phyloP scores from a whole-genome alignment of 2,113 vertebrate genomes.

The Zonotrichia leucophrys region DNA sequence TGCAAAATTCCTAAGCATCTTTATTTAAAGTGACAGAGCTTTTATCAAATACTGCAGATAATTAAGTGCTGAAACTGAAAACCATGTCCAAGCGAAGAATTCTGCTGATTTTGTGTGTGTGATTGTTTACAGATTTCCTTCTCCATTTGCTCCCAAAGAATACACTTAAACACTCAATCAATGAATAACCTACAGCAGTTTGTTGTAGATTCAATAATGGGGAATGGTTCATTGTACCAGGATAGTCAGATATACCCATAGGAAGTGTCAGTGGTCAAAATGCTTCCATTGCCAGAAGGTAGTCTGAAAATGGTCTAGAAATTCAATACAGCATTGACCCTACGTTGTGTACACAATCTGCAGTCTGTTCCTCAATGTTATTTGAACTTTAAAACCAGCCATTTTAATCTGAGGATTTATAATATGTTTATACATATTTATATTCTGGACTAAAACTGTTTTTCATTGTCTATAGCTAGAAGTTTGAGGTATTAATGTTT shows the following conservation, averaged over 20 bases:
- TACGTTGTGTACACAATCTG: conserved; percentile 80
- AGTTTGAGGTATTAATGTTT: not conserved
- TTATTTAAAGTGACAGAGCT: conserved; percentile 45
- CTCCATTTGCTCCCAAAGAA: conserved; percentile 81
- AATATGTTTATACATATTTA: not conserved
- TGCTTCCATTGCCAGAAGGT: conserved; percentile 99
- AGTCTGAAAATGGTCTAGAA: conserved; percentile 95
- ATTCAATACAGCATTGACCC: conserved; percentile 97
- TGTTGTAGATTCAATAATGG: conserved; percentile 87
- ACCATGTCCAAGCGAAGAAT: conserved; percentile 48
- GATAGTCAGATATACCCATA: conserved; percentile 95
- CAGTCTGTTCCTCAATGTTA: conserved; percentile 71
- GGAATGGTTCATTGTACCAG: conserved; percentile 80
- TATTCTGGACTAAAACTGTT: not conserved
- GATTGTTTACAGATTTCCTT: conserved; percentile 78
- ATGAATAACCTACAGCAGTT: conserved; percentile 99
- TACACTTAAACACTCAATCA: conserved; percentile 98
- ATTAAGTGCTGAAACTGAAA: conserved; percentile 61
- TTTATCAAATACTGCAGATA: conserved; percentile 60
- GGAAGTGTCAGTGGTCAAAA: conserved; percentile 97
- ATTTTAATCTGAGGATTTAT: conserved; percentile 40
- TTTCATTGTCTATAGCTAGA: not conserved
- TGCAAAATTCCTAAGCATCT: conserved; percentile 25
- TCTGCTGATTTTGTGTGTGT: conserved; percentile 70
- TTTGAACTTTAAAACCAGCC: conserved; percentile 68